Conservation (phyloP, 1,140 invertebrate genomes). For the Reticulitermes speratus region DNA sequence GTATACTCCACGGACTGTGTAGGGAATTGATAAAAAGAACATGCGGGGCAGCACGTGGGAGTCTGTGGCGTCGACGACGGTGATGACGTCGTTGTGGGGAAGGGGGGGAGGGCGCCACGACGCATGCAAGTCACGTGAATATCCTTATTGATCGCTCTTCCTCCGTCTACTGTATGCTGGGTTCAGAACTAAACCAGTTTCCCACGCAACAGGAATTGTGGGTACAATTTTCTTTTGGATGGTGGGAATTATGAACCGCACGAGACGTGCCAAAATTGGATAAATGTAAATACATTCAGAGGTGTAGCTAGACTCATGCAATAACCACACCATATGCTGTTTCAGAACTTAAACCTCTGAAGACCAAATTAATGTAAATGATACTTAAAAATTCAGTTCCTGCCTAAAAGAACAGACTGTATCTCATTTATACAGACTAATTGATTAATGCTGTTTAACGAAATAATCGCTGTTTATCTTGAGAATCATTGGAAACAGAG, state of each 20-base stretch:
- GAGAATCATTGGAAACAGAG: no score
- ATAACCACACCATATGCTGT: no score
- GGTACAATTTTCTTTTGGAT: neutral
- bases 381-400: no score
- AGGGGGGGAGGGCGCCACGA: neutral
- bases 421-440: no score
- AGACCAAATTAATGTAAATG: no score
- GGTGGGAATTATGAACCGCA: neutral
- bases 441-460: no score
- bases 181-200: neutral
- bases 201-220: neutral
- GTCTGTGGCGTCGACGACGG: neutral
- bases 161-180: neutral
- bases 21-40: neutral
- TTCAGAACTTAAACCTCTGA: no score
- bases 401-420: no score
- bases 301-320: no score
- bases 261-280: no score
- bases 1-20: neutral
- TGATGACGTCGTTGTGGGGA: neutral
- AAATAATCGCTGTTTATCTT: no score
- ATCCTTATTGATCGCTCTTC: neutral
- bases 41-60: neutral
- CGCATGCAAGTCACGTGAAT: neutral
- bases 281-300: no score